Evolutionary conservation across 2,113 vertebrate species (phyloP), one percentile per base, ranked within the genome.

Genomic region (Pungitius pungitius): DNA sequence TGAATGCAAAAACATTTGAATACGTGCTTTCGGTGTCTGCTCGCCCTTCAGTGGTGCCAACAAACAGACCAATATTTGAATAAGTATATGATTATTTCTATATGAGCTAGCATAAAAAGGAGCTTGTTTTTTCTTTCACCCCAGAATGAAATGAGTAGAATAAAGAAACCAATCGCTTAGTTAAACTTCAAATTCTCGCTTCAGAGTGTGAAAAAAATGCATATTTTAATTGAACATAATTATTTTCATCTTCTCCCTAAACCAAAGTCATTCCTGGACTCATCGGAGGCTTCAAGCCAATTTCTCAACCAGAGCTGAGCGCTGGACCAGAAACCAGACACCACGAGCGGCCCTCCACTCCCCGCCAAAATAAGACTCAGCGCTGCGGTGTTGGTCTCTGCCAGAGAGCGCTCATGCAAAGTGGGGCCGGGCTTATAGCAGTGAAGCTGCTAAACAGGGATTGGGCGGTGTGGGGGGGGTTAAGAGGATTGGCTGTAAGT

Each of bases 401-500:
- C 73, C 69, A 62, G 72, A 11, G 42, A 78, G 20, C 37, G 42
- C 43, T 81, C 52, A 40, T 52, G 61, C 69, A 74, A 27, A 80
- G 79, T 51, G 70, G 47, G 64, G 30, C 67, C 56, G 0, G 71
- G 61, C 72, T 85, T 73, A 84, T 35, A 73, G 66, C 73, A 47
- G 75, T 72, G 61, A 66, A 81, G 75, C 81, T 73, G 69, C 79
- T 87, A 42, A 84, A 73, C 56, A 18, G 69, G 82, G 87, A 84
- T 75, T 73, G 58, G 15, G 74, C 30, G 30, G 30, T 30, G 30
- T 30, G 64, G 24, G 39, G 35, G 14, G 2, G 43, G 52, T 65
- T 87, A 84, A 89, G 85, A 83, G 85, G 85, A 85, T 84, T 89
- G 85, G 75, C 63, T 85, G 83, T 73, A 82, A 85, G 76, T 84